These are phyloP conservation scores for Lasioglossum pauxillum DNA, from an alignment of 2,888 invertebrate genomes.

Conservation along the genomic window DNA sequence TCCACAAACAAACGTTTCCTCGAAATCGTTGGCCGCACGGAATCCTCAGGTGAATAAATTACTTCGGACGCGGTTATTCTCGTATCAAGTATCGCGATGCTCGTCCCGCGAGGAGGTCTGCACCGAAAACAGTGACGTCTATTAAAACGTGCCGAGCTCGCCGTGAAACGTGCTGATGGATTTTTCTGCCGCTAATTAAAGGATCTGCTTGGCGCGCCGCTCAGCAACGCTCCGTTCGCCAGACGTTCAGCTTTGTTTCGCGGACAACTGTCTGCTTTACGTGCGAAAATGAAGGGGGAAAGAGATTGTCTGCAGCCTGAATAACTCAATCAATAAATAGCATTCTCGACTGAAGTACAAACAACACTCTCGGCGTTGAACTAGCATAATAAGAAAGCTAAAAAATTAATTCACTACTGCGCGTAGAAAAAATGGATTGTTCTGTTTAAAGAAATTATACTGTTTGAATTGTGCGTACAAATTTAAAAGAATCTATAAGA, in stretches of 20 bases:
- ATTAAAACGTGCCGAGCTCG: slow-evolving; percentile 14
- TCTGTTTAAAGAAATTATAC: too few relatives aligned
- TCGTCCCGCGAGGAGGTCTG: slow-evolving; percentile 4
- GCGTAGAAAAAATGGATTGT: not conserved
- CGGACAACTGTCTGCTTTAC: not conserved
- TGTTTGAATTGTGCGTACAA: too few relatives aligned
- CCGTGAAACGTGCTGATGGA: slow-evolving; percentile 10
- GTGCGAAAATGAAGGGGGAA: not conserved
- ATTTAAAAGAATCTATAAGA: too few relatives aligned
- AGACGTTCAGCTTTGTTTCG: slow-evolving; percentile 15
- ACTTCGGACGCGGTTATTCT: slow-evolving; percentile 34
- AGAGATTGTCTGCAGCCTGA: not conserved
- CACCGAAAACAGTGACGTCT: slow-evolving; percentile 29
- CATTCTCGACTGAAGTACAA: not conserved
- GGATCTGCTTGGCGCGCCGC: slow-evolving; percentile 2
- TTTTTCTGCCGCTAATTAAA: slow-evolving; percentile 26
- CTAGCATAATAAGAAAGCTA: not conserved
- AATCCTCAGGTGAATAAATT: slow-evolving; percentile 38
- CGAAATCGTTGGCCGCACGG: slow-evolving; percentile 20
- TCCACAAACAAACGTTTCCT: slow-evolving; percentile 26
- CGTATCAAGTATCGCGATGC: slow-evolving; percentile 28
- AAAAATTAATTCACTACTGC: not conserved
- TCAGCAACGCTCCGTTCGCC: not conserved
- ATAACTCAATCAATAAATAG: slow-evolving; percentile 3
- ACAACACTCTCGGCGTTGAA: not conserved